Percentiles rank a stretch among this genome's conserved stretches.
Conservation (phyloP, 1,140 invertebrate species). For the Danaus melanippus region DNA sequence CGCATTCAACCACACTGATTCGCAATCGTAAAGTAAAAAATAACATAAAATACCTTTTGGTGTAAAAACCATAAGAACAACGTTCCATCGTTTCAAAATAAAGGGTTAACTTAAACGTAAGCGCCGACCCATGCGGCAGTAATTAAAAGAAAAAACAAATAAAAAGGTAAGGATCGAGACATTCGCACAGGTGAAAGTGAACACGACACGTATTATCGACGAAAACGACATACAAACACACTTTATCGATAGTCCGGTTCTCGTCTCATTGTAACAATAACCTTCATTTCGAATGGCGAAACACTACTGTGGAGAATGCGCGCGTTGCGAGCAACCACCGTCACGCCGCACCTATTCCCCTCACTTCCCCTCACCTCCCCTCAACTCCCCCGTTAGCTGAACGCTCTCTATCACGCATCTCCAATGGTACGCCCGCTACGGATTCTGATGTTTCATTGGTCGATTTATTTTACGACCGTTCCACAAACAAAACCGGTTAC, state of each 20-base stretch:
- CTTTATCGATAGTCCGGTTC: conserved; percentile 67
- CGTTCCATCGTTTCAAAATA: conserved; percentile 72
- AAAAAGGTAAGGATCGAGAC: conserved; percentile 68
- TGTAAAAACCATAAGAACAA: conserved; percentile 72
- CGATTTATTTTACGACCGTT: conserved; percentile 56
- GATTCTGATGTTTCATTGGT: conserved; percentile 41
- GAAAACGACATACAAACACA: conserved; percentile 72
- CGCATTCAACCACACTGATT: conserved; percentile 56
- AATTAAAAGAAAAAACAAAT: conserved; percentile 68
- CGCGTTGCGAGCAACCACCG: conserved; percentile 34
- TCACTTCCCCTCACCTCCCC: conserved; percentile 8
- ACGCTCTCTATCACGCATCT: conserved; percentile 46
- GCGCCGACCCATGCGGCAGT: conserved; percentile 67
- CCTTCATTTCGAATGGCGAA: conserved; percentile 64
- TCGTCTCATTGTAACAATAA: conserved; percentile 65
- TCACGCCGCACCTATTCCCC: conserved; percentile 43
- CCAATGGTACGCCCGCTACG: conserved; percentile 59
- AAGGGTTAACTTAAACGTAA: conserved; percentile 68
- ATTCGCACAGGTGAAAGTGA: conserved; percentile 71
- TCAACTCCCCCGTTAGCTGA: conserved; percentile 30
- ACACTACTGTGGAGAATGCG: conserved; percentile 52
- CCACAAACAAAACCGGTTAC: conserved; percentile 69
- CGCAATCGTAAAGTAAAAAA: conserved; percentile 67
- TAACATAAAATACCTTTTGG: conserved; percentile 72
- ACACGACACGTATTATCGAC: conserved; percentile 71